A percentile compares a stretch with the other conserved stretches of the same genome.
Conservation (phyloP, 2,113 vertebrate genomes). For the Halcyon malimbica region DNA sequence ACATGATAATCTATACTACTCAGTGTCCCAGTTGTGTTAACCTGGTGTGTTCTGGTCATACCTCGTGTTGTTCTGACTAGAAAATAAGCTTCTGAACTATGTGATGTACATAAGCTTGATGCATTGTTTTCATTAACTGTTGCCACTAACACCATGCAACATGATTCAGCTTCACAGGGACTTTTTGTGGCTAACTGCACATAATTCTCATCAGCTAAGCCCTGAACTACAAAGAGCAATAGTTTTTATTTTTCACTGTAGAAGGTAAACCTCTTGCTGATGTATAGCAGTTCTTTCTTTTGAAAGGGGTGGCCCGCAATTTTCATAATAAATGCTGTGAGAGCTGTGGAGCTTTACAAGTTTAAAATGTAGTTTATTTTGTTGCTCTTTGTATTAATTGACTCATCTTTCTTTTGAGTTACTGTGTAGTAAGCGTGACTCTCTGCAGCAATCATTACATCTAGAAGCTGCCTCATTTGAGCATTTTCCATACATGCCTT, state of each 20-base stretch:
- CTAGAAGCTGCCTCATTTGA: not conserved
- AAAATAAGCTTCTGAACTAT: not conserved
- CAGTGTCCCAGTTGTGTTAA: not conserved
- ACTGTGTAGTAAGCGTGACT: not conserved
- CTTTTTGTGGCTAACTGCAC: not conserved
- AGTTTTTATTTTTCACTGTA: not conserved
- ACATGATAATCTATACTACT: not conserved
- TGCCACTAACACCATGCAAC: not conserved
- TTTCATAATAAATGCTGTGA: not conserved
- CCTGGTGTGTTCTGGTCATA: fast-evolving
- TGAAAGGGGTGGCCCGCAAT: not conserved
- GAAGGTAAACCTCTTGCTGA: not conserved
- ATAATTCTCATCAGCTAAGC: not conserved
- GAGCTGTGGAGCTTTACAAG: not conserved
- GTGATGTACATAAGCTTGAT: not conserved
- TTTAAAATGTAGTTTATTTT: not conserved
- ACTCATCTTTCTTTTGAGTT: not conserved
- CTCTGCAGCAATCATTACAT: not conserved
- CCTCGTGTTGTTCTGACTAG: not conserved
- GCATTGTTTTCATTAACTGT: not conserved
- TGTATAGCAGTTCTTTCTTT: not conserved
- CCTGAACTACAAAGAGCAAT: not conserved
- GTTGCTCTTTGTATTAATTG: not conserved
- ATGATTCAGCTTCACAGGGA: not conserved
- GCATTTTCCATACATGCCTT: not conserved